These are phyloP conservation scores for Sigmodon hispidus DNA, from an alignment of 2,113 vertebrate genomes.

Conservation along the genomic window DNA sequence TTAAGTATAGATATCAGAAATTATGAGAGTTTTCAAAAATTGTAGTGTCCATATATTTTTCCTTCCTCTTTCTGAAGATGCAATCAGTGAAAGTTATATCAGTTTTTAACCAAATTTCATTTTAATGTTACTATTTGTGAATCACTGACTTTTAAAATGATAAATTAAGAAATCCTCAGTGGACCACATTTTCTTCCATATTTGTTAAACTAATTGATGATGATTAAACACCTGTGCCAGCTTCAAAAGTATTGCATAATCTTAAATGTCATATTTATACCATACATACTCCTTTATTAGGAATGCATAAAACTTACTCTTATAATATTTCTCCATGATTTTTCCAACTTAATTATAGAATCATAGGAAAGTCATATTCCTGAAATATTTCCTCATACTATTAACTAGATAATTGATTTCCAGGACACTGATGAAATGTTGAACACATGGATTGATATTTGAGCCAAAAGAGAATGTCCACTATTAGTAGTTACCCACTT, in stretches of 20 bases:
- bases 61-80: not conserved
- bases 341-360: not conserved
- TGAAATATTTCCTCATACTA: not conserved
- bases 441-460: not conserved
- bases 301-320: conserved; percentile 27
- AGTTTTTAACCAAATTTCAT: not conserved
- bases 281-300: not conserved
- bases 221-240: not conserved
- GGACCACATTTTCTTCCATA: not conserved
- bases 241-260: not conserved
- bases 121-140: not conserved
- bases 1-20: not conserved
- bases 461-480: not conserved
- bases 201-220: not conserved
- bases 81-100: not conserved
- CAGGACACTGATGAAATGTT: not conserved
- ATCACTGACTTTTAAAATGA: not conserved
- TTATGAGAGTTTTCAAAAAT: not conserved
- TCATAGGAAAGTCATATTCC: not conserved
- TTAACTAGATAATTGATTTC: not conserved
- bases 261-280: not conserved
- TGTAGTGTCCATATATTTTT: not conserved
- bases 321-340: not conserved
- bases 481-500: not conserved
- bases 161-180: not conserved